Conservation (phyloP, 2,113 vertebrate species). For the Oreochromis tanganicae region DNA sequence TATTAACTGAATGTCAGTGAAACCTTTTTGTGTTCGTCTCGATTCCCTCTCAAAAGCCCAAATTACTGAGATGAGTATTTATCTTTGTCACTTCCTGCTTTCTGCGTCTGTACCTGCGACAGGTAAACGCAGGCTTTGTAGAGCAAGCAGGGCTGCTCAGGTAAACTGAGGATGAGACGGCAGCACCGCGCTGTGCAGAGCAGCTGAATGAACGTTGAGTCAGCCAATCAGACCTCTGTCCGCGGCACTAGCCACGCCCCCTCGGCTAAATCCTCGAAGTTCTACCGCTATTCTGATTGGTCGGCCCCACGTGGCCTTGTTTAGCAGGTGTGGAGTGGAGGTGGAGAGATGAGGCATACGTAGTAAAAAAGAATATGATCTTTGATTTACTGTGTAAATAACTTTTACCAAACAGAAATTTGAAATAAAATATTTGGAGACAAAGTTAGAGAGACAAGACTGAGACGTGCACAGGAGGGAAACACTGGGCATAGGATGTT, state of each 20-base stretch:
- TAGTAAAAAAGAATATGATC: neutral
- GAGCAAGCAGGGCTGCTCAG: neutral
- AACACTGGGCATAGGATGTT: neutral
- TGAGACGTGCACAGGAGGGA: neutral
- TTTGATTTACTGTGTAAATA: neutral
- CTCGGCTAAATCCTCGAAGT: accelerated
- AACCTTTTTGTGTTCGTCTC: neutral
- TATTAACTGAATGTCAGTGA: neutral
- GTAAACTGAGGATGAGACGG: neutral
- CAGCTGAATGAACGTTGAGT: neutral
- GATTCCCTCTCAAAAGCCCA: neutral
- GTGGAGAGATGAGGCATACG: neutral
- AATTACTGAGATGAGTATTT: neutral
- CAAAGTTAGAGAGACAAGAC: neutral
- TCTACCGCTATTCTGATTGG: conserved; percentile 41
- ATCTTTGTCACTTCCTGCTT: neutral
- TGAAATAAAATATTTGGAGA: neutral
- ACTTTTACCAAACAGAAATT: neutral
- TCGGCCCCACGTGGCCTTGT: conserved; percentile 34
- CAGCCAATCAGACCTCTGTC: conserved; percentile 60
- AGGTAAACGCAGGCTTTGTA: neutral
- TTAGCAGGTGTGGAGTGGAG: conserved; percentile 1
- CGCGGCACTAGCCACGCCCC: conserved; percentile 33
- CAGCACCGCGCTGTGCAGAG: neutral
- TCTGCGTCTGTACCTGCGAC: neutral